Evolutionary conservation across 2,113 vertebrate genomes (phyloP), one percentile per base, ranked within the genome.

Genomic region (Odocoileus hemionus): DNA sequence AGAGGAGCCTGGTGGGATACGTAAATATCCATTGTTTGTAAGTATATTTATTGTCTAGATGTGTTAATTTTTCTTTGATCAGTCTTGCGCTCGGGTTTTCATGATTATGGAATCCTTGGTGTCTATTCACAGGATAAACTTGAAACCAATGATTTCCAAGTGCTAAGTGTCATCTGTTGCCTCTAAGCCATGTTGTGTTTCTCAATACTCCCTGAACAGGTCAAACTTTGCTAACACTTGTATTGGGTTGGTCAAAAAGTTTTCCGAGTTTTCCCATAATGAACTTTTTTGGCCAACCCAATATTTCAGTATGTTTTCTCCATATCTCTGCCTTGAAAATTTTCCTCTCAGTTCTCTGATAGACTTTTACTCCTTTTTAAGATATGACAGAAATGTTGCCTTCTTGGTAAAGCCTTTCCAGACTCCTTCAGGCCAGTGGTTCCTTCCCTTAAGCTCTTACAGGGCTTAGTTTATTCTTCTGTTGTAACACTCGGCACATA

Each of bases 61-160:
- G 16, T 74, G 6, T 79, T 91, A 16, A 30, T 86, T 95, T 94
- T 95, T 43, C 50, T 89, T 94, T 97, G n/a, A 50, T 91, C 84
- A 70, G 16, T 67, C 70, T 86, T 83, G 26, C 70, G 70, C 60
- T 45, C 16, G 33, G 5, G 23, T 96, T 96, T 93, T 83, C 47
- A 30, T 54, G 64, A 80, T 67, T 80, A 70, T 78, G 67, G n/a
- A 3, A 4, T 5, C n/a, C 23, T 89, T 86, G 39, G 3, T 43
- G n/a, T 74, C 84, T 95, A 21, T 94, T 92, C 45, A 47, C 39
- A 88, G 87, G 94, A 78, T 33, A 55, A 43, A 60, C 80, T 93
- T 76, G 47, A 96, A 94, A 52, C 25, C 55, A 91, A 0, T 57
- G 28, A 30, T 96, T 97, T 95, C 61, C 78, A 91, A 60, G n/a